These are phyloP conservation scores for Peribatodes rhomboidaria DNA, from an alignment of 2,888 invertebrate genomes.

Conservation along the genomic window DNA sequence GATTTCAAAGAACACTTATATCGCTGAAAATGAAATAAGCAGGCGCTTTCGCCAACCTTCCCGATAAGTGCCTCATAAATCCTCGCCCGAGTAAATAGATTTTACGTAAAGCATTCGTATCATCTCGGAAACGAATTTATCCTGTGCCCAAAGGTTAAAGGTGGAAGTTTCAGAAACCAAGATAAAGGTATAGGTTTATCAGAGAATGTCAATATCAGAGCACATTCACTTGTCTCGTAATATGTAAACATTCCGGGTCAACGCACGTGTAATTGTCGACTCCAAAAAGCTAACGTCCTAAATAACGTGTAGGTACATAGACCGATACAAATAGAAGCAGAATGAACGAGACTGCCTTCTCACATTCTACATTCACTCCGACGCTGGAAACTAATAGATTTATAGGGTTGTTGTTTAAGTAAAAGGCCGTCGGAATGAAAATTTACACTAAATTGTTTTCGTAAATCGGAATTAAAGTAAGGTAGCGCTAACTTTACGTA, in stretches of 20 bases:
- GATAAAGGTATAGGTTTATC: constrained; percentile 31
- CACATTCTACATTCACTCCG: constrained; percentile 41
- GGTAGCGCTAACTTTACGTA: constrained; percentile 9
- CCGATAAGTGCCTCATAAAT: constrained; percentile 45
- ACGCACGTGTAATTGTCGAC: constrained; percentile 69
- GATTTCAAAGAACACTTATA: constrained; percentile 36
- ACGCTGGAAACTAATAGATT: constrained; percentile 36
- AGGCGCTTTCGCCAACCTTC: constrained; percentile 38
- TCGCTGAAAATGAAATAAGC: constrained; percentile 40
- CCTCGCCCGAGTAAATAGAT: constrained; percentile 40
- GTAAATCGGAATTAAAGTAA: constrained; percentile 31
- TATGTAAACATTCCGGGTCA: constrained; percentile 63
- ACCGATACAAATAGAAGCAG: constrained; percentile 60
- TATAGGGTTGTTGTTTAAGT: constrained; percentile 36
- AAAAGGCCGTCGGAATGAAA: constrained; percentile 29
- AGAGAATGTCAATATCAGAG: constrained; percentile 28
- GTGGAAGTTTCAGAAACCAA: constrained; percentile 28
- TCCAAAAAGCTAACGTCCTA: constrained; percentile 65
- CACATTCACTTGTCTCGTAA: constrained; percentile 27
- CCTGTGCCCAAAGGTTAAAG: constrained; percentile 37
- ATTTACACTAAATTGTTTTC: constrained; percentile 25
- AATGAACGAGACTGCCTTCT: constrained; percentile 43
- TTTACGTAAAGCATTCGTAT: constrained; percentile 32
- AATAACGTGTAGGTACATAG: constrained; percentile 62
- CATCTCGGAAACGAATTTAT: constrained; percentile 36